Evolutionary conservation across 2,113 vertebrate species (phyloP).

Genomic region (Pithys albifrons): DNA sequence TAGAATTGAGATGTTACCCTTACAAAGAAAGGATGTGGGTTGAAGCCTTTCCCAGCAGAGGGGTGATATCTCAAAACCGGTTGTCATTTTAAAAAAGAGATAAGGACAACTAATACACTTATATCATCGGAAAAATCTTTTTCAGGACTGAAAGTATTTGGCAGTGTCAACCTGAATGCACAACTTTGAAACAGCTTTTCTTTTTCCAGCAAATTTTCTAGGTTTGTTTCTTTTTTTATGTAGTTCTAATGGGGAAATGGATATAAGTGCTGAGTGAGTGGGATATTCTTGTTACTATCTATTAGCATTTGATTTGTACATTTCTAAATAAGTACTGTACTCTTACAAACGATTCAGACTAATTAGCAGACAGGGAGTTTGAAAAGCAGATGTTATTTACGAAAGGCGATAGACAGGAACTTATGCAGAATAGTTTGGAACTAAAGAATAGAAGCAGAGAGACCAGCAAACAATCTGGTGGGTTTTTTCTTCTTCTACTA

Average conservation of each 20-base stretch:
- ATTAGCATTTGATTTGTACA: constrained; percentile 51
- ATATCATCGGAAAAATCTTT: neutral
- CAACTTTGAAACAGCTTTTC: neutral
- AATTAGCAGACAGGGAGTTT: constrained; percentile 56
- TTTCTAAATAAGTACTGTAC: constrained; percentile 8
- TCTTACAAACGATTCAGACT: neutral
- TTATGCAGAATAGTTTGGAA: constrained; percentile 52
- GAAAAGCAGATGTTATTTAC: constrained; percentile 70
- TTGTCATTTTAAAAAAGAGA: neutral
- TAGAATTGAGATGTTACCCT: neutral
- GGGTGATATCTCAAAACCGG: neutral
- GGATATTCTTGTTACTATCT: constrained; percentile 28
- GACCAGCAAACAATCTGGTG: constrained; percentile 43
- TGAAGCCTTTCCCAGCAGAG: neutral
- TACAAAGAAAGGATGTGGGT: neutral
- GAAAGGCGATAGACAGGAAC: constrained; percentile 40
- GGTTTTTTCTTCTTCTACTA: neutral
- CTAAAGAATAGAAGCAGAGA: constrained; percentile 44
- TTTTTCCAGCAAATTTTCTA: neutral
- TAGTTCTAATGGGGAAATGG: neutral
- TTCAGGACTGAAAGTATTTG: neutral
- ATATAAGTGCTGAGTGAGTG: constrained; percentile 21
- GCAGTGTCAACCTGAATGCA: neutral
- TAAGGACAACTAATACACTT: neutral
- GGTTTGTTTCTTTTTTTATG: neutral